Evolutionary conservation across 64 coral and sea anemone genomes (phyloP).

Genomic region (Astreopora myriophthalma): DNA sequence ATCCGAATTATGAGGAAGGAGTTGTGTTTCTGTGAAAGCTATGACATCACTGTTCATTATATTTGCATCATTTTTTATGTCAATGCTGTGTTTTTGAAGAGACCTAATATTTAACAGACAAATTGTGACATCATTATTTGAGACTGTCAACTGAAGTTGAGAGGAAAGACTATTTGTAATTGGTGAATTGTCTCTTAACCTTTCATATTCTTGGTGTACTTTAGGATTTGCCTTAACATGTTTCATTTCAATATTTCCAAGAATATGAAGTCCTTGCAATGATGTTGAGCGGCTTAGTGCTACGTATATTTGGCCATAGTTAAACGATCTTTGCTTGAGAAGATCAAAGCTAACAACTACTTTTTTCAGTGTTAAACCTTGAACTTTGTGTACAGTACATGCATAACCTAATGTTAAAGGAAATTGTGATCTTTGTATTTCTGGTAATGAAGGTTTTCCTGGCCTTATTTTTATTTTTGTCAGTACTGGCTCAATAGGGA

Average conservation of each 20-base stretch:
- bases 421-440: constrained; percentile 84
- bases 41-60: constrained; percentile 48
- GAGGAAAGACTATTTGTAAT: constrained; percentile 65
- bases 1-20: constrained; percentile 38
- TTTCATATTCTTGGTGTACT: constrained; percentile 73
- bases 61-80: constrained; percentile 55
- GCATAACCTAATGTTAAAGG: constrained; percentile 60
- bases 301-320: constrained; percentile 91
- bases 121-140: constrained; percentile 49
- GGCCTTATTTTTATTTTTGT: constrained; percentile 72
- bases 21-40: constrained; percentile 63
- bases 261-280: constrained; percentile 73
- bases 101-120: constrained; percentile 63
- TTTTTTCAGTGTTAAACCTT: constrained; percentile 71
- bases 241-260: constrained; percentile 82
- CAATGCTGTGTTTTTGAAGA: constrained; percentile 61
- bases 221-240: constrained; percentile 77
- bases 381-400: constrained; percentile 56
- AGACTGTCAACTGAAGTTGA: constrained; percentile 26
- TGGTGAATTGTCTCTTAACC: constrained; percentile 64
- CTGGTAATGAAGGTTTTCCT: constrained; percentile 77
- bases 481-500: constrained; percentile 71
- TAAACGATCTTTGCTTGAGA: constrained; percentile 69
- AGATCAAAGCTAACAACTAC: constrained; percentile 77
- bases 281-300: constrained; percentile 73